These are phyloP conservation scores for Passer domesticus DNA, from an alignment of 2,113 vertebrate genomes.

Conservation along the genomic window DNA sequence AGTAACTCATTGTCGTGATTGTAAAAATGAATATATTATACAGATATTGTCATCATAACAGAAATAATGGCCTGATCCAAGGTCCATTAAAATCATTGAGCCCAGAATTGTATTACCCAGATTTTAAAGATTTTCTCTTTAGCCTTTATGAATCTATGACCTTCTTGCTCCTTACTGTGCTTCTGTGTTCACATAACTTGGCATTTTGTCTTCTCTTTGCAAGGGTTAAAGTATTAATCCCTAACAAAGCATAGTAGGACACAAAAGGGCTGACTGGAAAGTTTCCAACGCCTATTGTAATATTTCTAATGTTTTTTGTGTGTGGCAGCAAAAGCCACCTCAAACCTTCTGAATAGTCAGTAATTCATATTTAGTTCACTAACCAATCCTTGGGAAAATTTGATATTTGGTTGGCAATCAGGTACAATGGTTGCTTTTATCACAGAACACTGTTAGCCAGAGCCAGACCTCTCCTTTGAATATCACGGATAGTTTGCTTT, in stretches of 20 bases:
- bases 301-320: not conserved
- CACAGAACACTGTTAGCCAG: not conserved
- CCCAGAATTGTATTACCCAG: not conserved
- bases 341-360: not conserved
- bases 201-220: not conserved
- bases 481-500: not conserved
- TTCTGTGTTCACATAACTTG: not conserved
- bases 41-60: not conserved
- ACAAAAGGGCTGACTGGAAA: not conserved
- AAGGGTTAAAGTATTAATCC: not conserved
- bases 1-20: slow-evolving; percentile 8
- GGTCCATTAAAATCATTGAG: slow-evolving; percentile 20
- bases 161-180: not conserved
- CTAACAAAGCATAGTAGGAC: not conserved
- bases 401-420: not conserved
- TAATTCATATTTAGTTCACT: not conserved
- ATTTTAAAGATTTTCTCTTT: not conserved
- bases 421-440: not conserved
- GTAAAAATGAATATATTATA: not conserved
- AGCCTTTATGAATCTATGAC: not conserved
- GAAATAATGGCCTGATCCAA: slow-evolving; percentile 18
- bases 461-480: not conserved
- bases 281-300: not conserved
- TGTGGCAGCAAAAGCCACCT: not conserved
- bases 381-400: not conserved